Conservation (phyloP, 2,113 vertebrate genomes). For the Hemichromis elongatus region DNA sequence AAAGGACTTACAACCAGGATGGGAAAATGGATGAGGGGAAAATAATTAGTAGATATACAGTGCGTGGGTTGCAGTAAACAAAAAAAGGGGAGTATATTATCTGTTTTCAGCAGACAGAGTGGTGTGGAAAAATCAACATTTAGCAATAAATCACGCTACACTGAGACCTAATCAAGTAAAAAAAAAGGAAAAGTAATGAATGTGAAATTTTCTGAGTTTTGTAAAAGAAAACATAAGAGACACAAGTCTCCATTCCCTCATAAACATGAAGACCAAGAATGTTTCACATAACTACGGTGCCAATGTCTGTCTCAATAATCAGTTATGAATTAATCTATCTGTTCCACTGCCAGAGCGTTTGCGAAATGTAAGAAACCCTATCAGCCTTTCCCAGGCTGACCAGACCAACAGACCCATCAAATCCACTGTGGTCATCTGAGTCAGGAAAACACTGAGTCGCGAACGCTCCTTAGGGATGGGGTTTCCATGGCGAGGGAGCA, state of each 20-base stretch:
- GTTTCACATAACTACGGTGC: neutral
- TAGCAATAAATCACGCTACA: neutral
- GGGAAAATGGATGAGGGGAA: neutral
- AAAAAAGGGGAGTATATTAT: neutral
- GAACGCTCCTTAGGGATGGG: conserved; percentile 42
- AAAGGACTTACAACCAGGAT: neutral
- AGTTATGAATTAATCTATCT: neutral
- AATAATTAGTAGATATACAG: neutral
- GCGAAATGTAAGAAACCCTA: neutral
- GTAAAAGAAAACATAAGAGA: neutral
- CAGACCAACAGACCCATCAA: neutral
- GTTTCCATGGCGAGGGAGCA: conserved; percentile 52
- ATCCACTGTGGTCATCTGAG: neutral
- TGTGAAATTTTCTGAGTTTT: neutral
- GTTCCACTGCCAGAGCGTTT: neutral
- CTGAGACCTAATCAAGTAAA: neutral
- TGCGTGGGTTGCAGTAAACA: neutral
- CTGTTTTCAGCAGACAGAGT: neutral
- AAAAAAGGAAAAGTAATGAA: neutral
- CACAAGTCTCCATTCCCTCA: neutral
- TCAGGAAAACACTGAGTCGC: conserved; percentile 15
- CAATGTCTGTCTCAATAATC: neutral
- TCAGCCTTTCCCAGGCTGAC: conserved; percentile 31
- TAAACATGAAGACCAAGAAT: neutral
- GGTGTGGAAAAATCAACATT: conserved; percentile 12